Conservation (phyloP, 2,113 vertebrate genomes). For the Coracopsis vasa region DNA sequence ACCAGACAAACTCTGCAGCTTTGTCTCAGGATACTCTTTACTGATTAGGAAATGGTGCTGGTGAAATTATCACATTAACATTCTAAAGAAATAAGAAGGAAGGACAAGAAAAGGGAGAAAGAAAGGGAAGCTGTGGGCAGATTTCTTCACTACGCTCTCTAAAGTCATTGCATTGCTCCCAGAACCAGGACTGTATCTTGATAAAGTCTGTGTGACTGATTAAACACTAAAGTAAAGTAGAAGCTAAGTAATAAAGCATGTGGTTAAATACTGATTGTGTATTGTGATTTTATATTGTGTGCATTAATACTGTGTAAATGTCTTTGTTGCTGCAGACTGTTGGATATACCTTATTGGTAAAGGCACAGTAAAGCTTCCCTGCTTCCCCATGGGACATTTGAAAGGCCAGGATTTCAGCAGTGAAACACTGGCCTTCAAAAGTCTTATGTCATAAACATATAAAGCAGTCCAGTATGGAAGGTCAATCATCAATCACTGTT, state of each 20-base stretch:
- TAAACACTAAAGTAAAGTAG: background rate
- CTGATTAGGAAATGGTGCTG: background rate
- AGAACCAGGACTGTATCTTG: background rate
- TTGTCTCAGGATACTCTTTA: slow-evolving; percentile 5
- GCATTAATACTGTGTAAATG: background rate
- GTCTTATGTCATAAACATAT: background rate
- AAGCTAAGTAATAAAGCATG: background rate
- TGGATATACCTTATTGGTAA: background rate
- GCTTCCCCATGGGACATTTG: background rate
- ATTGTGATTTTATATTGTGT: background rate
- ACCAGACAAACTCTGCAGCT: background rate
- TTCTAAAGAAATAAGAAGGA: background rate
- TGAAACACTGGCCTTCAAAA: background rate
- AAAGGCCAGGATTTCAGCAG: slow-evolving; percentile 3
- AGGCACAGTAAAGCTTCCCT: background rate
- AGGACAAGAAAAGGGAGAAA: background rate
- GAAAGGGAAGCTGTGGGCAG: background rate
- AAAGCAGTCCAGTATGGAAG: background rate
- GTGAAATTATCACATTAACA: slow-evolving; percentile 33
- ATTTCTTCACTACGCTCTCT: background rate
- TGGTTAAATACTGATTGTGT: background rate
- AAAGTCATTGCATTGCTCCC: background rate
- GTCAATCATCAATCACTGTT: slow-evolving; percentile 20
- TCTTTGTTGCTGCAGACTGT: background rate
- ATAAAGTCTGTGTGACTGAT: background rate